Evolutionary conservation across 2,797 vertebrate genomes (phyloP), one percentile per base, ranked within the genome.

Genomic region (Mionectes olivaceus): DNA sequence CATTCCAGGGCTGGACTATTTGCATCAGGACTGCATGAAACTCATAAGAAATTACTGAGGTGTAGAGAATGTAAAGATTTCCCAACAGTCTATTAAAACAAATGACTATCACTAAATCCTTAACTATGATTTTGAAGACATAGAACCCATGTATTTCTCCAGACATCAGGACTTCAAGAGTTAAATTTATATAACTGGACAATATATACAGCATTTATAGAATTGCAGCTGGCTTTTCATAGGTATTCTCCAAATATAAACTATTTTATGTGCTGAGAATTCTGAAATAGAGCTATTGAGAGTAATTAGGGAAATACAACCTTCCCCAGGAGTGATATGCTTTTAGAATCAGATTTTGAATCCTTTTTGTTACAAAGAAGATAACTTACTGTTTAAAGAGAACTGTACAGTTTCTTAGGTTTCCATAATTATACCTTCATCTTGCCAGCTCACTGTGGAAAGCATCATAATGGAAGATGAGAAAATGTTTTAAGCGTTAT

Each of bases 191-290:
- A 28, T 69, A 49, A 73, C 46, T 15, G 46, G 32, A 65, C 17
- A 86, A 71, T 67, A 71, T 67, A 61, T 61, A 63, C 67, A 87
- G 67, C 50, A 82, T 79, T 77, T 83, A 30, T 77, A 77, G 47
- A 82, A 81, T 56, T 89, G 47, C 78, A 90, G 61, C 69, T 96
- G 89, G 71, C 25, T 87, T 95, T 93, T 93, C 35, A 28, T 61
- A 87, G 67, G 53, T 86, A 50, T 89, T 93, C 41, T 78, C 44
- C 33, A 93, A 87, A 90, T 46, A 64, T 39, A 84, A 91, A 50
- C 41, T 86, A 43, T 35, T 91, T 93, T 68, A 74, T 75, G 13
- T 53, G 65, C 35, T 73, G 46, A 89, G 87, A 91, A 83, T 80
- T 43, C 33, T 64, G 63, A 92, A 84, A 67, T 74, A 56, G 69